Percentiles rank a stretch among this genome's conserved stretches.
Evolutionary conservation across 1,140 invertebrate genomes (phyloP).

Genomic region (Drosophila virilis): DNA sequence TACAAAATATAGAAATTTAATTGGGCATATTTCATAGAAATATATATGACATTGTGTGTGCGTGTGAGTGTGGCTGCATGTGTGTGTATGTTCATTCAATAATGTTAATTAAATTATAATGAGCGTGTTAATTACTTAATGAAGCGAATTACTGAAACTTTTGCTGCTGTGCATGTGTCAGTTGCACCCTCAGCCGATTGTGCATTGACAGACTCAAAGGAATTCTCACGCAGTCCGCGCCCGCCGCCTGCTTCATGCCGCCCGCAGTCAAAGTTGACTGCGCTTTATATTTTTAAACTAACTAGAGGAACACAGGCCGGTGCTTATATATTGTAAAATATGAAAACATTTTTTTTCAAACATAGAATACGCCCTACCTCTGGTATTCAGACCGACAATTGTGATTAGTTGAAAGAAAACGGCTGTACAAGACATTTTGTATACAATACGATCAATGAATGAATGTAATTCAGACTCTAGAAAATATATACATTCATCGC

Average conservation of each 20-base stretch:
- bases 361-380: no score
- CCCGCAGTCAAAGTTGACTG: slow-evolving; percentile 9
- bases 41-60: no score
- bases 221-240: slow-evolving; percentile 27
- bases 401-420: no score
- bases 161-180: slow-evolving; percentile 56
- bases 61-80: not conserved
- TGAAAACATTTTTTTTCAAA: not conserved
- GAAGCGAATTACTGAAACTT: slow-evolving; percentile 66
- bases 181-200: slow-evolving; percentile 52
- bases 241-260: not conserved
- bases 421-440: no score
- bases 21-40: no score
- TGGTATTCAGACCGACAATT: no score
- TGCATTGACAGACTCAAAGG: slow-evolving; percentile 66
- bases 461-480: no score
- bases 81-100: slow-evolving; percentile 38
- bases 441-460: no score
- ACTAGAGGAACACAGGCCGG: slow-evolving; percentile 26
- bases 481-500: no score
- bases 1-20: no score
- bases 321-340: slow-evolving; percentile 33
- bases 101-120: slow-evolving; percentile 72
- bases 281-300: slow-evolving; percentile 47
- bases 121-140: slow-evolving; percentile 74